phyloP scores from a whole-genome alignment of 2,888 invertebrate genomes.

The Lithodes maja region DNA sequence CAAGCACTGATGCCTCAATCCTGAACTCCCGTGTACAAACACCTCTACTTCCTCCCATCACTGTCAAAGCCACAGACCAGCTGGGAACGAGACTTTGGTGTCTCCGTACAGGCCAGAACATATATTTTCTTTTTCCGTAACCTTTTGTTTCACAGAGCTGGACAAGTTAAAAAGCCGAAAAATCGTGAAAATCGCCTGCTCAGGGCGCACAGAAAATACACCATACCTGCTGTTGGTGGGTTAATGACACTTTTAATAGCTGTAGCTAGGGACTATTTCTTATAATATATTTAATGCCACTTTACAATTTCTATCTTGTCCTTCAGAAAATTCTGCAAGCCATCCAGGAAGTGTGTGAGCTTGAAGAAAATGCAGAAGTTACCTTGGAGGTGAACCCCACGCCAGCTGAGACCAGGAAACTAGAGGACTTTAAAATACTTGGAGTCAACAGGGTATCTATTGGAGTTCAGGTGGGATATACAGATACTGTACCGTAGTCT shows the following conservation, averaged over 20 bases:
- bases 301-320: background rate
- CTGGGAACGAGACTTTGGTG: too few species aligned
- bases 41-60: too few species aligned
- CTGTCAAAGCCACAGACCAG: too few species aligned
- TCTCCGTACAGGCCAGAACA: too few species aligned
- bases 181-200: too few species aligned
- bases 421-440: constrained; percentile 45
- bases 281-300: background rate
- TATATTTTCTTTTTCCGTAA: too few species aligned
- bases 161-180: too few species aligned
- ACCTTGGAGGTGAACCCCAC: constrained; percentile 68
- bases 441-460: constrained; percentile 66
- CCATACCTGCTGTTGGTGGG: too few species aligned
- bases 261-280: background rate
- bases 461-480: constrained; percentile 40
- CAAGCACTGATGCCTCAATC: too few species aligned
- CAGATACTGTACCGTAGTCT: background rate
- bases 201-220: too few species aligned
- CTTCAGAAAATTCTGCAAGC: constrained; percentile 31
- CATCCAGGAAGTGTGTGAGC: constrained; percentile 9
- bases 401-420: constrained; percentile 28
- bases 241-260: background rate
- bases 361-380: constrained; percentile 50
- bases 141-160: too few species aligned
- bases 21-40: too few species aligned